Evolutionary conservation across 2,113 vertebrate species (phyloP).

Genomic region (Dicaeum eximium): DNA sequence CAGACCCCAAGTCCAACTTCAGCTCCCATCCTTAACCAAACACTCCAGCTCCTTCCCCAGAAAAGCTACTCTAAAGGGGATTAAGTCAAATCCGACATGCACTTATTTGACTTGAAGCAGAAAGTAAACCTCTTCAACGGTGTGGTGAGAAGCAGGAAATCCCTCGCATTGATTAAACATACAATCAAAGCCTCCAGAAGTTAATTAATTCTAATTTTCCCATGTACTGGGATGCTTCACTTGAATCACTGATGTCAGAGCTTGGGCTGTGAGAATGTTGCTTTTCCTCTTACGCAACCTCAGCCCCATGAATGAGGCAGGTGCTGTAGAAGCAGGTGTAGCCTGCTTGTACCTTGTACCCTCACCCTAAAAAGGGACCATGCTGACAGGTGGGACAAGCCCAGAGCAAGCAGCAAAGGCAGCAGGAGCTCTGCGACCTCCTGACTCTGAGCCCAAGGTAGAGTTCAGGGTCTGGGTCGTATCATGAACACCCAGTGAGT

Average conservation of each 20-base stretch:
- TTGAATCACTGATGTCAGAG: not conserved
- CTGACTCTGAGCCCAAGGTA: not conserved
- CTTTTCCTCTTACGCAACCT: not conserved
- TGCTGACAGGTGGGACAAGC: not conserved
- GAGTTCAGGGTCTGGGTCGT: not conserved
- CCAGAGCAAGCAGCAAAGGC: not conserved
- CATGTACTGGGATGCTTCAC: not conserved
- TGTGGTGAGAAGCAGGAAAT: conserved; percentile 43
- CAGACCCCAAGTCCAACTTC: not conserved
- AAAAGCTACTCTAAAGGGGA: not conserved
- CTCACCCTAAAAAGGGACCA: not conserved
- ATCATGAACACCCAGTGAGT: not conserved
- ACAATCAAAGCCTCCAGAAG: not conserved
- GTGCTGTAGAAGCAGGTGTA: not conserved
- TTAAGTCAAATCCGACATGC: not conserved
- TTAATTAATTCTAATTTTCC: conserved; percentile 23
- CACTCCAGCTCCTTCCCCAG: not conserved
- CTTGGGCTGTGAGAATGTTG: not conserved
- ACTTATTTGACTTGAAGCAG: conserved; percentile 52
- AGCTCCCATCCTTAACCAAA: conserved; percentile 51
- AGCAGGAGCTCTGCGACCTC: not conserved
- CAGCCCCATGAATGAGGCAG: not conserved
- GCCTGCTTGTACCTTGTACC: not conserved
- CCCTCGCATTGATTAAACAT: conserved; percentile 53
- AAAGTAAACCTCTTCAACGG: conserved; percentile 16